A percentile compares a stretch with the other conserved stretches of the same genome.
phyloP scores from a whole-genome alignment of 30 jellyfish, hydroid and myxozoan genomes.

The Aurelia sp. region DNA sequence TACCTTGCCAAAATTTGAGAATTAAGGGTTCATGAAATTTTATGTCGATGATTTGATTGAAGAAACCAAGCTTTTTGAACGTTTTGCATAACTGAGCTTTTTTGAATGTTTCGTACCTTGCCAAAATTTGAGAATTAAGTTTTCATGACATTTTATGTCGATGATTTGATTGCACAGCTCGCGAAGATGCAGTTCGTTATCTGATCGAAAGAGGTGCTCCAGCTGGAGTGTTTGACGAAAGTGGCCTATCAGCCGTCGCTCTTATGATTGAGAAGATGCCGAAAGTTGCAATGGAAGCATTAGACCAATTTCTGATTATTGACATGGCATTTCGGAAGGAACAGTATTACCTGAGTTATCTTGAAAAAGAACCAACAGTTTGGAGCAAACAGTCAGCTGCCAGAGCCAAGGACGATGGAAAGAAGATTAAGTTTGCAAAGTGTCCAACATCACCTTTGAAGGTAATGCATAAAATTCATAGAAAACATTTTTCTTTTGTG shows the following conservation, averaged over 20 bases:
- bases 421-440: not conserved
- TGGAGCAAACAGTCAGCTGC: constrained; percentile 41
- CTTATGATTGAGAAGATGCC: constrained; percentile 95
- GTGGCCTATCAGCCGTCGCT: constrained; percentile 92
- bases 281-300: constrained; percentile 84
- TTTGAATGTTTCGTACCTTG: too few relatives aligned
- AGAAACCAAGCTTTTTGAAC: not conserved
- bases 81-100: too few relatives aligned
- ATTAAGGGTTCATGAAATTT: too few relatives aligned
- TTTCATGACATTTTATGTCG: too few relatives aligned
- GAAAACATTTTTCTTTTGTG: too few relatives aligned
- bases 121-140: too few relatives aligned
- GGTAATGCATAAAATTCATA: constrained; percentile 1
- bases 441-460: constrained; percentile 86
- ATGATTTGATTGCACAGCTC: constrained; percentile 48
- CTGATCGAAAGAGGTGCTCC: constrained; percentile 91
- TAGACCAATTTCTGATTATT: constrained; percentile 73
- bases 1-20: too few relatives aligned
- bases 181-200: constrained; percentile 90
- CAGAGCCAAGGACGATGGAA: too few relatives aligned
- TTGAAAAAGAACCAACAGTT: constrained; percentile 78
- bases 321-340: constrained; percentile 94
- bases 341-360: constrained; percentile 77
- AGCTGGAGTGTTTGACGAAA: constrained; percentile 91
- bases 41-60: not conserved